Evolutionary conservation across 2,888 invertebrate species (phyloP).

Genomic region (Bedellia somnulentella): DNA sequence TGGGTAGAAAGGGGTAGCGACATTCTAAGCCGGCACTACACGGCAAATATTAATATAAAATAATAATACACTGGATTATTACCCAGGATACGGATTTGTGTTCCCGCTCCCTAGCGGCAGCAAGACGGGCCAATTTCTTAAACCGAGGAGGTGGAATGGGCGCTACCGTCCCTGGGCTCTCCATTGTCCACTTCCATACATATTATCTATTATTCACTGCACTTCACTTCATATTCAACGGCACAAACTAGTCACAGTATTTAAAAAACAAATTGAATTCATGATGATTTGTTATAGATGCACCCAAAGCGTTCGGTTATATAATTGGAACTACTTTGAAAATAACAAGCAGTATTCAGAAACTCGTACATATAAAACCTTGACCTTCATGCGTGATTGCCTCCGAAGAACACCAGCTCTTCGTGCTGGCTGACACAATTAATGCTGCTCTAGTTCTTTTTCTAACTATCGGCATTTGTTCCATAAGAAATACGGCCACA

Average conservation of each 20-base stretch:
- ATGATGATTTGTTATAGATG: too few species aligned
- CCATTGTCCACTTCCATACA: conserved; percentile 22
- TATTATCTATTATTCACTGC: too few species aligned
- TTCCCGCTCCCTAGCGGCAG: conserved; percentile 28
- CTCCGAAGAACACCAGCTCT: conserved; percentile 34
- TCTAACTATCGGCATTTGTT: too few species aligned
- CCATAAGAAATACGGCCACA: too few species aligned
- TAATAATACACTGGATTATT: neutral
- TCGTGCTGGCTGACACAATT: conserved; percentile 29
- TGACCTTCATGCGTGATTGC: conserved; percentile 47
- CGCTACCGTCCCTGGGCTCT: conserved; percentile 16
- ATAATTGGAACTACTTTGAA: too few species aligned
- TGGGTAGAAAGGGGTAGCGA: too few species aligned
- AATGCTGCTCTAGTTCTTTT: neutral
- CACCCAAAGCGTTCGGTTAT: too few species aligned
- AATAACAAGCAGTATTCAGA: too few species aligned
- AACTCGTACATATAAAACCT: conserved; percentile 24
- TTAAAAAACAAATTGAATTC: too few species aligned
- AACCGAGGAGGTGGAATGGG: conserved; percentile 49
- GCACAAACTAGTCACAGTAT: too few species aligned
- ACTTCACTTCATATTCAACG: too few species aligned
- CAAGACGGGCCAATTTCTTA: conserved; percentile 43
- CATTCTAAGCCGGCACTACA: too few species aligned
- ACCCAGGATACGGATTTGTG: conserved; percentile 47
- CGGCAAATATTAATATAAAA: neutral